Evolutionary conservation across 2,797 vertebrate species (phyloP).

Genomic region (Zalophus californianus): DNA sequence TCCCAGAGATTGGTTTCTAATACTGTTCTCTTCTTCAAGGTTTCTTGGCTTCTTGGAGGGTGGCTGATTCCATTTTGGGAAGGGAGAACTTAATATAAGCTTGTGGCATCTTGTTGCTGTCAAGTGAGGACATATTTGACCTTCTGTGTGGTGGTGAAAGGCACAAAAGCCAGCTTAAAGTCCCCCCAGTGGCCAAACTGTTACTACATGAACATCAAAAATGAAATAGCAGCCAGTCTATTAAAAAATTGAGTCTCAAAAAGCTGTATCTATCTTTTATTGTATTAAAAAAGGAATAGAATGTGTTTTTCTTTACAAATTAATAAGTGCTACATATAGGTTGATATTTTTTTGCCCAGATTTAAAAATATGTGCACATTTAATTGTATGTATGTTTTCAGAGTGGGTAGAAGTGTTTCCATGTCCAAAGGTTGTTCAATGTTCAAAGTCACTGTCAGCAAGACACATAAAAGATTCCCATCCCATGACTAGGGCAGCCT

Average conservation of each 20-base stretch:
- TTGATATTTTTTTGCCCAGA: background rate
- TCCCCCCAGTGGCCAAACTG: background rate
- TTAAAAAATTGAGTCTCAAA: background rate
- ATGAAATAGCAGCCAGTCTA: background rate
- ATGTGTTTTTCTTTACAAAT: background rate
- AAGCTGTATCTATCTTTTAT: background rate
- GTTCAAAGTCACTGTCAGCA: background rate
- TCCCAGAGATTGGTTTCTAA: background rate
- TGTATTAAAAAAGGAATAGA: background rate
- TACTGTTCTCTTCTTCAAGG: background rate
- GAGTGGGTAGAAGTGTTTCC: background rate
- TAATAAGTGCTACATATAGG: background rate
- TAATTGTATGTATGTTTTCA: background rate
- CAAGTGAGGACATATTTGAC: background rate
- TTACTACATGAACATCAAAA: background rate
- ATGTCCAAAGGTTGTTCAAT: background rate
- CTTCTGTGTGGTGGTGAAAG: background rate
- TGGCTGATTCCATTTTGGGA: background rate
- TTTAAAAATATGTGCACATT: background rate
- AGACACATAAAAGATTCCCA: background rate
- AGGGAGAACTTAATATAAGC: background rate
- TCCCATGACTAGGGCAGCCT: background rate
- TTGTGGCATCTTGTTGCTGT: background rate
- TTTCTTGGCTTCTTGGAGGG: background rate
- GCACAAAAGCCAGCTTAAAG: background rate